Evolutionary conservation across 2,797 vertebrate species (phyloP).

Genomic region (Trichosurus vulpecula): DNA sequence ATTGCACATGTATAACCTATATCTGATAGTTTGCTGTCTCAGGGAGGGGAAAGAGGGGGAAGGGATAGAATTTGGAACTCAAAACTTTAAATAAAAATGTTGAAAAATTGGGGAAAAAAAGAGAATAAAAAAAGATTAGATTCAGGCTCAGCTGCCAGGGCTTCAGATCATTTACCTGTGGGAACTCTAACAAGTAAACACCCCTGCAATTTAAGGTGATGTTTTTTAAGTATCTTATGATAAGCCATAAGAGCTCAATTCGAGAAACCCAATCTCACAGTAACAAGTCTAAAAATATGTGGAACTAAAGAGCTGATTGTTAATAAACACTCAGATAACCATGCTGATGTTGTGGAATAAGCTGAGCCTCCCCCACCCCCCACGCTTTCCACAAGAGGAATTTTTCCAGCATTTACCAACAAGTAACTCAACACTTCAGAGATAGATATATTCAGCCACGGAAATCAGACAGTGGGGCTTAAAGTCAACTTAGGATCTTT

Average conservation of each 20-base stretch:
- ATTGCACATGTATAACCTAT: neutral
- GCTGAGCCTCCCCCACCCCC: neutral
- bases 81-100: neutral
- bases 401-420: constrained; percentile 2
- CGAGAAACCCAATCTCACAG: neutral
- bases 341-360: neutral
- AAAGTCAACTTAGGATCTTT: neutral
- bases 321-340: constrained; percentile 6
- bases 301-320: neutral
- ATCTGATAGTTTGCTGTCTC: neutral
- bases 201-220: neutral
- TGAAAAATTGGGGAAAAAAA: neutral
- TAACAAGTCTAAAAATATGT: constrained; percentile 2
- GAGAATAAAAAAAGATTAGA: neutral
- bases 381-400: neutral
- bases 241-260: neutral
- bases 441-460: neutral
- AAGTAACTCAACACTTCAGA: neutral
- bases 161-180: neutral
- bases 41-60: too few species aligned
- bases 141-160: neutral
- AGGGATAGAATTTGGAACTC: neutral
- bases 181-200: neutral
- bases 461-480: neutral
- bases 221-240: neutral